Base-by-base conservation (phyloP, 2,888 invertebrate species). In the Pyralis farinalis region DNA sequence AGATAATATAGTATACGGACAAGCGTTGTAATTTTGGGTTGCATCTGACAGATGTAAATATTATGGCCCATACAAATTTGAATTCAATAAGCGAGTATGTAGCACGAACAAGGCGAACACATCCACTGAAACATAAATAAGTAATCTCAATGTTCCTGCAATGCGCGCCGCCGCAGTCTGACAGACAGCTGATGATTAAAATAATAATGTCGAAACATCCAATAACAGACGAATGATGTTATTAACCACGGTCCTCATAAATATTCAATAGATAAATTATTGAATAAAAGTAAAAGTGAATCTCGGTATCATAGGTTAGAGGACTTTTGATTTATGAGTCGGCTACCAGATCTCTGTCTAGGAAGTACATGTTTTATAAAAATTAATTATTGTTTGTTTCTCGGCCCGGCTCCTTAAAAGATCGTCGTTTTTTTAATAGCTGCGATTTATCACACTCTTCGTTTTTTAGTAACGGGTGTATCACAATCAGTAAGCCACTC, bases 201-300 rank as follows among this genome's bases (percentile, higher is more conserved):
- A 71, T 71, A 71, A 75, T 69, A 65, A 73, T 69, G 68, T 57
- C 58, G 58, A 71, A 71, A 71, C 63, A 59, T 58, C 53, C 63
- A 67, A 70, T 67, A 71, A 58, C 63, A 62, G 54, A 62, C 62
- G 58, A 65, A 71, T 69, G 66, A 76, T 75, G 67, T 67, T 76
- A 70, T 76, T 69, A 70, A 66, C 58, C 57, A 51, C 60, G 51
- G 50, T 57, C 55, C 57, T 80, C 71, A 79, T 81, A 67, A 62
- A 79, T 79, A 82, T 80, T 80, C 74, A 76, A 71, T 65, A 63
- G 66, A 61, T 68, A 56, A 67, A 69, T 72, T 82, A 73, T 75
- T 78, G 67, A 74, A 78, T 73, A 82, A 83, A 85, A 86, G 85
- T 84, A 85, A 87, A 80, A 85, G 86, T 83, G 66, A 73, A 72